A percentile compares a stretch with the other conserved stretches of the same genome.
Conservation (phyloP, 1,140 invertebrate genomes). For the Drosophila carrolli region DNA sequence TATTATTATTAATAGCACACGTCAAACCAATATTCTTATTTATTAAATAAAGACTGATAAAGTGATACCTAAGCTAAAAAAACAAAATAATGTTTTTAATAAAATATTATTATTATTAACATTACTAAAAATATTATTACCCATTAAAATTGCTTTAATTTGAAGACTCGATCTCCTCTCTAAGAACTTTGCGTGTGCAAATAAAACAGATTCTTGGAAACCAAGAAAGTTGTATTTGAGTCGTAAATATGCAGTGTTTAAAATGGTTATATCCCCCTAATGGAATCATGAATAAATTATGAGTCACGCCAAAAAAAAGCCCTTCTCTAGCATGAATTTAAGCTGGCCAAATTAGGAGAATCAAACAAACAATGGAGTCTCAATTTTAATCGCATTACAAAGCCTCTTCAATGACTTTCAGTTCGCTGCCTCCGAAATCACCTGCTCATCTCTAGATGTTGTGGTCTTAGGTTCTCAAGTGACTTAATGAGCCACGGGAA, state of each 20-base stretch:
- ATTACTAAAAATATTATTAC: too few relatives aligned
- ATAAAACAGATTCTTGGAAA: conserved; percentile 9
- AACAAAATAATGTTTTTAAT: too few relatives aligned
- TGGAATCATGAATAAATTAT: conserved; percentile 28
- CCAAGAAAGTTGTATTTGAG: conserved; percentile 2
- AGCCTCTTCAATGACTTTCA: neutral
- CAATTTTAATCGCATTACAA: neutral
- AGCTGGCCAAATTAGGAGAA: neutral
- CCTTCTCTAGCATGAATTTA: neutral
- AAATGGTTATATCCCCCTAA: conserved; percentile 5
- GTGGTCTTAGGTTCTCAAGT: conserved; percentile 14
- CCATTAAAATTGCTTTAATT: neutral
- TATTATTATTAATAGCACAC: too few relatives aligned
- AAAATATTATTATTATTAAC: too few relatives aligned
- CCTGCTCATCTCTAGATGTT: conserved; percentile 2
- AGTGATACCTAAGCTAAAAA: too few relatives aligned
- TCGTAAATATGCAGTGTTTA: conserved; percentile 2
- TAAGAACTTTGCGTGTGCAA: conserved; percentile 14
- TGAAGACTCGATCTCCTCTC: neutral
- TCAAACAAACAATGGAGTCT: neutral
- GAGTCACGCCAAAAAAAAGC: neutral
- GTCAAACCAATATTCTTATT: too few relatives aligned
- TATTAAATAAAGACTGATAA: too few relatives aligned
- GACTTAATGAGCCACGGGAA: conserved; percentile 26
- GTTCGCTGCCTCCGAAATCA: neutral